Evolutionary conservation across 1,140 invertebrate genomes (phyloP).

Genomic region (Muscidifurax raptorellus): DNA sequence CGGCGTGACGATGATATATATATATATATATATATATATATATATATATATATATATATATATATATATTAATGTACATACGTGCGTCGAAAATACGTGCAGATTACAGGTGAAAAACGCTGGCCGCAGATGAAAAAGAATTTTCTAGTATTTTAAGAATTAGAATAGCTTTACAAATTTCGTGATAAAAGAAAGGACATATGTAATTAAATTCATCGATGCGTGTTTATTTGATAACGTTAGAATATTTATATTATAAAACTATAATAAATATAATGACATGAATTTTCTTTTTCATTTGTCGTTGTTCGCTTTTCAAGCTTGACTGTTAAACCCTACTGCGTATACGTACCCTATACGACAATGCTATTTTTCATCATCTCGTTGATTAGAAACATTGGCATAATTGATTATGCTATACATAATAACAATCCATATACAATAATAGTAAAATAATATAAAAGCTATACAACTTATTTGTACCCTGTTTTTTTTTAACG

Average conservation of each 20-base stretch:
- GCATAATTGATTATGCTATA: not conserved
- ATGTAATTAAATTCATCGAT: not conserved
- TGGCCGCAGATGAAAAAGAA: not conserved
- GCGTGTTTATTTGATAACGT: not conserved
- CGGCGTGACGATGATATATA: not conserved
- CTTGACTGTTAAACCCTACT: not conserved
- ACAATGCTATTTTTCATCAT: not conserved
- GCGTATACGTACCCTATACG: not conserved
- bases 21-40: no score
- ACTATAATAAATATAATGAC: not conserved
- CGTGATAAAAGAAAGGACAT: not conserved
- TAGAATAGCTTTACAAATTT: not conserved
- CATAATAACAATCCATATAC: not conserved
- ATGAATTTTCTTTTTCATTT: constrained; percentile 45
- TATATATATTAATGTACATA: no score
- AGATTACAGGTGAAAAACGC: not conserved
- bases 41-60: no score
- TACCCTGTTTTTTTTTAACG: not conserved
- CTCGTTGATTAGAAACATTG: not conserved
- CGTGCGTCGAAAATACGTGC: not conserved
- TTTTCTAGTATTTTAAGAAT: constrained; percentile 2
- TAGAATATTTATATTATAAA: not conserved
- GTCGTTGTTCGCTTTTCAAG: constrained; percentile 22
- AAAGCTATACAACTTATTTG: constrained; percentile 1
- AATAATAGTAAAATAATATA: constrained; percentile 2